Conservation (phyloP, 2,888 invertebrate species). For the Temnothorax unifasciatus region DNA sequence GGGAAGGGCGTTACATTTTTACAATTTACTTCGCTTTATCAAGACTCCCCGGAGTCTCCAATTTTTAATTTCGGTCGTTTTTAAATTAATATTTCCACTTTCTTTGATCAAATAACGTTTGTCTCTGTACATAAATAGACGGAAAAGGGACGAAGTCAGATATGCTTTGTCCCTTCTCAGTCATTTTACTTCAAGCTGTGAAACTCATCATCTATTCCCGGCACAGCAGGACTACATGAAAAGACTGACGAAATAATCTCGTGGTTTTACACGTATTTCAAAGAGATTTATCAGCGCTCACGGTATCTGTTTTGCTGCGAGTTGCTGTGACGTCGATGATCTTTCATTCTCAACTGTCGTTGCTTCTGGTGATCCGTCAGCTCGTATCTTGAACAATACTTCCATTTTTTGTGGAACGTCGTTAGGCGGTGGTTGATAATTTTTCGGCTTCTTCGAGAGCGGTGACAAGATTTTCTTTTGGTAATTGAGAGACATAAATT, state of each 20-base stretch:
- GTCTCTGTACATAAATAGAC: neutral
- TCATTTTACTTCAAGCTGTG: neutral
- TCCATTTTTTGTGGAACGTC: neutral
- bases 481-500: neutral
- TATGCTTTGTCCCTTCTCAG: neutral
- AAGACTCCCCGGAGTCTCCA: neutral
- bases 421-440: neutral
- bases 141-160: neutral
- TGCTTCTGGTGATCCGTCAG: neutral
- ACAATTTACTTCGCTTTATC: neutral
- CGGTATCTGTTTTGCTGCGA: neutral
- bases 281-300: slow-evolving; percentile 7
- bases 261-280: neutral
- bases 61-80: neutral
- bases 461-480: neutral
- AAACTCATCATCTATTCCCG: neutral
- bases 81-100: slow-evolving; percentile 3
- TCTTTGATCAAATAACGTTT: neutral
- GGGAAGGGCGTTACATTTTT: neutral
- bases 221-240: neutral
- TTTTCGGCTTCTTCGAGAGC: neutral
- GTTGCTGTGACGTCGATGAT: neutral
- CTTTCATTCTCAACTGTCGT: slow-evolving; percentile 10
- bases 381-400: neutral
- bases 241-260: slow-evolving; percentile 20